Percentiles rank a stretch among this genome's conserved stretches.
Conservation (phyloP, 2,113 vertebrate genomes). For the Notiomystis cincta region DNA sequence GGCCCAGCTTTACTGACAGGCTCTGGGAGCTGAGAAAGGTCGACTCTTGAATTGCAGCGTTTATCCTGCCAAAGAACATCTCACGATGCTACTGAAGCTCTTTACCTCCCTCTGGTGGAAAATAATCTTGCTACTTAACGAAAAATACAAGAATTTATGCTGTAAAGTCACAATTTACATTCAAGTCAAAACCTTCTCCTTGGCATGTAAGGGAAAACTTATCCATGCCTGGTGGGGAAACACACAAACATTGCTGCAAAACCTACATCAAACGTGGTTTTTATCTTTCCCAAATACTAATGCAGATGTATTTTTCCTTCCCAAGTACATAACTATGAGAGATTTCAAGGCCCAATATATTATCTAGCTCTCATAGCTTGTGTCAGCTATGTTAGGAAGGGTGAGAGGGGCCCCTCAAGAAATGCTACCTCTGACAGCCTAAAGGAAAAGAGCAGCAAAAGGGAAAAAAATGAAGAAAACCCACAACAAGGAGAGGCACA, state of each 20-base stretch:
- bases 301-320: neutral
- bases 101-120: constrained; percentile 52
- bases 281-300: neutral
- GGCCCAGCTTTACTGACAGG: neutral
- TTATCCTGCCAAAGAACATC: neutral
- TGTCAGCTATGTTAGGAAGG: neutral
- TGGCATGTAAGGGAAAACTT: neutral
- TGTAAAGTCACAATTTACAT: neutral
- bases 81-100: neutral
- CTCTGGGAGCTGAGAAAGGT: neutral
- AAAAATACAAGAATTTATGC: neutral
- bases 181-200: neutral
- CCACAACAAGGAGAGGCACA: neutral
- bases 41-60: neutral
- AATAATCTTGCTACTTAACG: neutral
- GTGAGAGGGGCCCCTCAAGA: neutral
- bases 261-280: neutral
- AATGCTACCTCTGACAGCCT: neutral
- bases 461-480: neutral
- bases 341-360: neutral
- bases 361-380: neutral
- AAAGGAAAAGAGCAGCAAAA: neutral
- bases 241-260: neutral
- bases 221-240: neutral
- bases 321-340: neutral